phyloP scores from a whole-genome alignment of 2,888 invertebrate genomes.

The Aphrophora alni region DNA sequence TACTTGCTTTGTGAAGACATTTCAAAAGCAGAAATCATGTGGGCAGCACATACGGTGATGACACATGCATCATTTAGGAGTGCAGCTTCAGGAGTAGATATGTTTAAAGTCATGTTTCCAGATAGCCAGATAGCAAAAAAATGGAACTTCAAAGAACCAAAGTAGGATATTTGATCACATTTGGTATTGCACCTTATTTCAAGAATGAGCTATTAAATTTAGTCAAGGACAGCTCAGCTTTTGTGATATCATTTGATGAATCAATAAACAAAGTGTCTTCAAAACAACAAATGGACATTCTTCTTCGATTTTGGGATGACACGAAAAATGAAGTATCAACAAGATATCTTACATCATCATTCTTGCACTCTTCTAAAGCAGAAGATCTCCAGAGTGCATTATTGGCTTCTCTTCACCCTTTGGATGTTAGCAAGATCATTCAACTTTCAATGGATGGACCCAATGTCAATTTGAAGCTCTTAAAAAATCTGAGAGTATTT shows the following conservation, averaged over 20 bases:
- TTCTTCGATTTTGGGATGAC: too few species aligned
- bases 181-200: slow-evolving; percentile 7
- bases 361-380: too few species aligned
- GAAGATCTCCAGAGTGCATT: too few species aligned
- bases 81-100: slow-evolving; percentile 10
- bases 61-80: slow-evolving; percentile 3
- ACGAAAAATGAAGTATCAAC: too few species aligned
- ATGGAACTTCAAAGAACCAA: slow-evolving; percentile 20
- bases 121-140: not conserved
- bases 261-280: not conserved
- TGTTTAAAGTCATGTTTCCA: not conserved
- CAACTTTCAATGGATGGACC: too few species aligned
- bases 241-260: slow-evolving; percentile 18
- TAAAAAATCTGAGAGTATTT: too few species aligned
- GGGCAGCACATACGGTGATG: slow-evolving; percentile 4
- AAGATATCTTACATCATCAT: too few species aligned
- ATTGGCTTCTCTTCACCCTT: too few species aligned
- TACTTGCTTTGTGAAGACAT: not conserved
- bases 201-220: slow-evolving; percentile 3
- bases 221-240: not conserved
- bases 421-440: too few species aligned
- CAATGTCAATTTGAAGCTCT: too few species aligned
- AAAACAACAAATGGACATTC: too few species aligned
- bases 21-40: slow-evolving; percentile 9
- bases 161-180: not conserved